Base-by-base conservation (phyloP, 2,113 vertebrate species). In the Sturnira hondurensis region DNA sequence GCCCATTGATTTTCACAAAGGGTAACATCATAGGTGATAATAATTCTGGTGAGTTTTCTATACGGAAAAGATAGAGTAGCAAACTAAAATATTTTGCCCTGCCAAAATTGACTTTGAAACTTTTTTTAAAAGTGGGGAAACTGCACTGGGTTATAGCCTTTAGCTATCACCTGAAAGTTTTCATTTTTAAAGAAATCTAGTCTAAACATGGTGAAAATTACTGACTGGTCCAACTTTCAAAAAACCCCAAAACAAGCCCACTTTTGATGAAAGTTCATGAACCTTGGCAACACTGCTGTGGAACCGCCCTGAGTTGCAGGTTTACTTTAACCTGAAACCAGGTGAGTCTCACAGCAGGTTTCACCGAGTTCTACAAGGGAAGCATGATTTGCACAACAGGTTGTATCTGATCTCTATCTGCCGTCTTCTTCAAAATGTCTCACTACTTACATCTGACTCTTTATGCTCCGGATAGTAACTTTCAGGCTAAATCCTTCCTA, bases 211-310 rank as follows among this genome's bases (percentile, higher is more conserved):
- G 36, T 67, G 28, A 95, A 96, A 95, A 84, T 85, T 86, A 81
- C 61, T 85, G 71, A 92, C 85, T 85, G 10, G 14, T 45, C 65
- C 74, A 90, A 81, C 13, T n/a, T 88, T 20, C 6, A 54, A 84
- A 89, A 58, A n/a, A 67, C 65, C 22, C 77, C 31, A 68, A 50
- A 81, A 73, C 84, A n/a, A 96, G 31, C 58, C 13, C 26, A 31
- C 58, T 41, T 50, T 47, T 90, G 71, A 87, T 86, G 81, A 43
- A 95, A 96, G 96, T 96, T 96, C 90, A 85, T n/a, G 91, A 96
- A 96, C 92, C 50, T 78, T 95, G 87, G 76, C 77, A 88, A 93
- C 89, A 92, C 87, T 92, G 94, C 88, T 33, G 70, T 67, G 97
- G 95, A 95, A 94, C 86, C 70, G 94, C 56, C 83, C 28, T 65